Conservation (phyloP, 2,113 vertebrate genomes). For the Vulpes vulpes region DNA sequence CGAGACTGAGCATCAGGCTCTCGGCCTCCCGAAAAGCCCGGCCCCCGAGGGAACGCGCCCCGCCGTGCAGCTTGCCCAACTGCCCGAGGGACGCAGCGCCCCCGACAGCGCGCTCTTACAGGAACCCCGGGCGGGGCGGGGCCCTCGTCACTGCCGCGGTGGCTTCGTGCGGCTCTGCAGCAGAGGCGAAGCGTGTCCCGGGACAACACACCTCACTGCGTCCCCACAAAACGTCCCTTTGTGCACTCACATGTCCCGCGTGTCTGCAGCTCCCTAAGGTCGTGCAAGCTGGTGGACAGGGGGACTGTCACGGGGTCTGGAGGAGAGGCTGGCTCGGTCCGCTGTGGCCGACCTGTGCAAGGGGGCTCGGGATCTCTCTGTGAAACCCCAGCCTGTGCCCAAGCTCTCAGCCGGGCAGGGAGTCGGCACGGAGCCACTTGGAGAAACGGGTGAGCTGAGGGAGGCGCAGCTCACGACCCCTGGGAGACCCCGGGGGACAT, state of each 20-base stretch:
- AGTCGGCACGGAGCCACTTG: too few relatives aligned
- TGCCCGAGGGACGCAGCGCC: accelerated
- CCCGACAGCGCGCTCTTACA: not conserved
- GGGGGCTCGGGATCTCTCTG: not conserved
- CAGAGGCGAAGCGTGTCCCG: accelerated
- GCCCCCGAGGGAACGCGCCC: accelerated
- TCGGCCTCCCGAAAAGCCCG: not conserved
- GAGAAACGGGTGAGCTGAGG: accelerated
- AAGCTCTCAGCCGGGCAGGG: too few relatives aligned
- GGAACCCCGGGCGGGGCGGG: accelerated
- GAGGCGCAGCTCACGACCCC: not conserved
- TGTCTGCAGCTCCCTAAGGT: too few relatives aligned
- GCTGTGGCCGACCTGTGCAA: accelerated
- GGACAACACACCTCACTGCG: accelerated
- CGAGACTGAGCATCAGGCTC: too few relatives aligned
- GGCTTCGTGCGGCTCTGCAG: accelerated
- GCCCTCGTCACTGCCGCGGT: accelerated
- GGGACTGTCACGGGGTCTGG: too few relatives aligned
- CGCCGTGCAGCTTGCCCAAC: accelerated
- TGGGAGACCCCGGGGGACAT: accelerated
- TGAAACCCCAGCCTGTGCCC: accelerated
- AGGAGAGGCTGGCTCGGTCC: accelerated
- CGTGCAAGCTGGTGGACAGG: too few relatives aligned
- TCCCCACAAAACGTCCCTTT: accelerated
- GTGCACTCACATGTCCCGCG: accelerated